Evolutionary conservation across 2,888 invertebrate species (phyloP).

Genomic region (Stenodera caucasica): DNA sequence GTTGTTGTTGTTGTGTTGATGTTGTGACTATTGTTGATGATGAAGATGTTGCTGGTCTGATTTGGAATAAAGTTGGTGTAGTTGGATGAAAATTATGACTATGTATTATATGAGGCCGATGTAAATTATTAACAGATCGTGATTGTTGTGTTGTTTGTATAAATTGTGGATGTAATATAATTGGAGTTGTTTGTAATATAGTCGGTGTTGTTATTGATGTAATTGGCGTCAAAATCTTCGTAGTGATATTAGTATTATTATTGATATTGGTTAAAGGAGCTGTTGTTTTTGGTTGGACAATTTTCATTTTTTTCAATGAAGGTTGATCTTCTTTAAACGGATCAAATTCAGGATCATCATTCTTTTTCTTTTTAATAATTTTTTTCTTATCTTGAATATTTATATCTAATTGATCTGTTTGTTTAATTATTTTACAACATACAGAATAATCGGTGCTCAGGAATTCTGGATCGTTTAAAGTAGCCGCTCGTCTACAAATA

Average conservation of each 20-base stretch:
- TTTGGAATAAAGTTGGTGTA: conserved; percentile 10
- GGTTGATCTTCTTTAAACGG: conserved; percentile 29
- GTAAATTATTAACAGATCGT: background rate
- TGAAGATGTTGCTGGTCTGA: background rate
- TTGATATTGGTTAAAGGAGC: background rate
- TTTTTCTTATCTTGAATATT: conserved; percentile 28
- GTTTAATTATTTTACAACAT: conserved; percentile 48
- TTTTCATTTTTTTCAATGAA: background rate
- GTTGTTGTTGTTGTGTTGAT: background rate
- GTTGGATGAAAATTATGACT: background rate
- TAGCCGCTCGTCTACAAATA: conserved; percentile 54
- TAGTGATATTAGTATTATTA: background rate
- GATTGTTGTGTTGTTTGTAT: background rate
- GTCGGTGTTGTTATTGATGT: background rate
- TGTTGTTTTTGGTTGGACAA: background rate
- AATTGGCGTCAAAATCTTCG: background rate
- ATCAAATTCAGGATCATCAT: conserved; percentile 43
- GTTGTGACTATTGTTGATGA: background rate
- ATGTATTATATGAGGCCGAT: background rate
- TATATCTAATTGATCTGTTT: conserved; percentile 14
- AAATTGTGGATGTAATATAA: background rate
- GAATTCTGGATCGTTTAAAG: conserved; percentile 53
- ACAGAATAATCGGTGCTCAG: conserved; percentile 43
- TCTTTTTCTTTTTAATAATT: conserved; percentile 33
- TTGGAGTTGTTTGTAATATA: background rate